phyloP scores from a whole-genome alignment of 2,888 invertebrate genomes.

The Drosophila glabriapex region DNA sequence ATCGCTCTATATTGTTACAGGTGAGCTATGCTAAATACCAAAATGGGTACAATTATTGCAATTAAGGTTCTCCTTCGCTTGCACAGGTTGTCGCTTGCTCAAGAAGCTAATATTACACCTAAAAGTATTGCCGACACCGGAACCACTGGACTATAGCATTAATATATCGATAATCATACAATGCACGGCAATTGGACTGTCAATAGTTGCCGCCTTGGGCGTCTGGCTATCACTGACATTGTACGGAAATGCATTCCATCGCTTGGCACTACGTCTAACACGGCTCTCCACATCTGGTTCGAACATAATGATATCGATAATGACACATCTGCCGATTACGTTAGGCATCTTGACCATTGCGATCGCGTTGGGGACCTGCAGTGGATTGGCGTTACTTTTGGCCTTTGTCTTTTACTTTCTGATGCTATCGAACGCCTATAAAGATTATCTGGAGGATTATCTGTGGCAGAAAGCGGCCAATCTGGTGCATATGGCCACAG shows the following conservation, averaged over 20 bases:
- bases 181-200: conserved; percentile 71
- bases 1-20: conserved; percentile 83
- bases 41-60: neutral
- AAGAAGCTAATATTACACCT: conserved; percentile 67
- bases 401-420: conserved; percentile 90
- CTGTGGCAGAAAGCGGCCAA: conserved; percentile 85
- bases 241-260: conserved; percentile 70
- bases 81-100: conserved; percentile 73
- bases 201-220: conserved; percentile 60
- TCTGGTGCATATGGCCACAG: conserved; percentile 42
- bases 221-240: conserved; percentile 68
- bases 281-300: conserved; percentile 62
- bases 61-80: neutral
- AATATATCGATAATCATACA: conserved; percentile 75
- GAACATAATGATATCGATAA: conserved; percentile 87
- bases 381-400: conserved; percentile 89
- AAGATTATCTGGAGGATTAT: conserved; percentile 88
- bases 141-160: conserved; percentile 67
- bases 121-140: conserved; percentile 60
- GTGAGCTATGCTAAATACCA: conserved; percentile 42
- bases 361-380: conserved; percentile 89
- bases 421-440: conserved; percentile 89
- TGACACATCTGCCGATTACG: conserved; percentile 90
- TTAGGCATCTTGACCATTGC: conserved; percentile 89
- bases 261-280: conserved; percentile 70